phyloP scores from a whole-genome alignment of 1,140 invertebrate species.

The Pogonognathellus flavescens region DNA sequence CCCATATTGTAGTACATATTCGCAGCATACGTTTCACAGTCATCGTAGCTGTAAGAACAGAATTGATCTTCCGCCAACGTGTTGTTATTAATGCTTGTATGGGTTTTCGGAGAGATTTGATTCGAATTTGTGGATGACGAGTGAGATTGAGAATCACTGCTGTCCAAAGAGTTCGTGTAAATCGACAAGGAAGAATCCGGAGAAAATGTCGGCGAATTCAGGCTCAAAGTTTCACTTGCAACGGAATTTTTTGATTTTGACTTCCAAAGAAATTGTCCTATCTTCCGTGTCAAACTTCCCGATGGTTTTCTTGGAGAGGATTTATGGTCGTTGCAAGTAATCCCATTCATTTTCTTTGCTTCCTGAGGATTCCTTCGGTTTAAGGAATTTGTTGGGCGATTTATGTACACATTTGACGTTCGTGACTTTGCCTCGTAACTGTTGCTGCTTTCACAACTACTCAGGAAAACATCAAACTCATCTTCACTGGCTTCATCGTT shows the following conservation, averaged over 20 bases:
- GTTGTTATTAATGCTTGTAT: constrained; percentile 22
- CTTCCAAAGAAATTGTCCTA: constrained; percentile 61
- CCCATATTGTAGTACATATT: constrained; percentile 66
- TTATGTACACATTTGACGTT: neutral
- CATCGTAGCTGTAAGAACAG: constrained; percentile 53
- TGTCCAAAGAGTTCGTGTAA: constrained; percentile 63
- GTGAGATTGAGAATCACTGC: constrained; percentile 59
- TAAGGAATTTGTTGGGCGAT: neutral
- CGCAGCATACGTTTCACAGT: constrained; percentile 55
- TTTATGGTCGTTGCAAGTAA: neutral
- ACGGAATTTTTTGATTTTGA: constrained; percentile 62
- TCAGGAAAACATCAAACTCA: constrained; percentile 54
- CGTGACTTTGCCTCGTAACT: neutral
- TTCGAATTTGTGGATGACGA: constrained; percentile 53
- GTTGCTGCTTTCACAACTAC: constrained; percentile 59
- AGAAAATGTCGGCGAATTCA: constrained; percentile 60
- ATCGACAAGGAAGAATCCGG: constrained; percentile 64
- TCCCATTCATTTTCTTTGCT: constrained; percentile 8
- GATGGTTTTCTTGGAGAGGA: neutral
- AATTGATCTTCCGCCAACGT: constrained; percentile 53
- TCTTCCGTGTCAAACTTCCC: constrained; percentile 5
- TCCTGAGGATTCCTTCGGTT: neutral
- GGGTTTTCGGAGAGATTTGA: constrained; percentile 52
- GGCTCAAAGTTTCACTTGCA: constrained; percentile 59
- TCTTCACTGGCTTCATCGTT: neutral